Evolutionary conservation across 2,797 vertebrate genomes (phyloP), one percentile per base, ranked within the genome.

Genomic region (Carduelis carduelis): DNA sequence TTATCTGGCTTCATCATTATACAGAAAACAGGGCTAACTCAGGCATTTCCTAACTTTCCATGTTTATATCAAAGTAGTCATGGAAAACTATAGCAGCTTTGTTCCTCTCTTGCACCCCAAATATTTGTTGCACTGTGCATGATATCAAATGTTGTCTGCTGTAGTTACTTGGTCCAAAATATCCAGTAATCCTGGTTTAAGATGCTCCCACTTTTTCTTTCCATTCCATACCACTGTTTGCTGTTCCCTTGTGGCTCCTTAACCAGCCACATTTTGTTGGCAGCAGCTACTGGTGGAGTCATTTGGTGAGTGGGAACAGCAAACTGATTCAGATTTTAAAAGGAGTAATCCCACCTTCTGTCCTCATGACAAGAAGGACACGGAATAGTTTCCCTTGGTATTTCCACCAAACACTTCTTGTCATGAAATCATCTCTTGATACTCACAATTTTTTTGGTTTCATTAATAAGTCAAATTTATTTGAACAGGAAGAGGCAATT

Each of bases 1-100:
- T 94, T 78, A 83, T 84, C 35, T 60, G 88, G 46, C 66, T 93
- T 95, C 86, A 93, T 86, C 80, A 80, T 55, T 63, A 15, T 7
- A 59, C 32, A 70, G 56, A 83, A 75, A 85, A 74, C 30, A 72
- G 20, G 18, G 23, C 6, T 70, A 83, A 89, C 8, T 88, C 60
- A 91, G 28, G 12, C 12, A 80, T 96, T 92, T 76, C 63, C 53
- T 87, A 78, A 90, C 30, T 90, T 61, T 70, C 18, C 32, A 14
- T 39, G 15, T 90, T 87, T 90, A 47, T 47, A 6, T 23, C 32
- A 37, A 83, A 41, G 9, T 37, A 63, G 41, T 70, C 0, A 49
- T 60, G 56, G 57, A 83, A 93, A 86, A 68, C 6, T 9, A 44
- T 6, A 2, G 26, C 15, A 34, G 0, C 6, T 12, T 65, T 64